Evolutionary conservation across 1,140 invertebrate genomes (phyloP).

Genomic region (Papilio glaucus): DNA sequence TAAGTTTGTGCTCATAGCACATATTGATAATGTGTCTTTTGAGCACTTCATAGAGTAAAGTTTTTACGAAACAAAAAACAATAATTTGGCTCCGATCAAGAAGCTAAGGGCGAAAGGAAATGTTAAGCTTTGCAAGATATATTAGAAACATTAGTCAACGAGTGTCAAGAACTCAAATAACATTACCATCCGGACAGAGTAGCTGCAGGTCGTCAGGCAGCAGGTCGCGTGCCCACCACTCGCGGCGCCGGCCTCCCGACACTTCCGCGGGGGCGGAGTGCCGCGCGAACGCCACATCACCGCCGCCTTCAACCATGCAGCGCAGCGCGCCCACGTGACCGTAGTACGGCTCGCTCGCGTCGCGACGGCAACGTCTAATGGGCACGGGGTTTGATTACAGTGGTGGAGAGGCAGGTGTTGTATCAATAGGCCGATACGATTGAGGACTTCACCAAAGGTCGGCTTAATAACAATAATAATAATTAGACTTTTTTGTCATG

Average conservation of each 20-base stretch:
- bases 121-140: too few relatives aligned
- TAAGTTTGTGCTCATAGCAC: too few relatives aligned
- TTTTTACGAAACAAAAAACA: too few relatives aligned
- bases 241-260: constrained; percentile 93
- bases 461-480: too few relatives aligned
- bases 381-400: background rate
- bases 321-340: constrained; percentile 93
- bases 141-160: too few relatives aligned
- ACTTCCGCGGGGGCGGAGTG: constrained; percentile 96
- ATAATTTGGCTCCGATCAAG: background rate
- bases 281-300: constrained; percentile 97
- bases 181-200: constrained; percentile 94
- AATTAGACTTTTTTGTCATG: too few relatives aligned
- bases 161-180: too few relatives aligned
- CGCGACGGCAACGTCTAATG: constrained; percentile 71
- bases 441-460: too few relatives aligned
- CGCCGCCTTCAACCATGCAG: constrained; percentile 97
- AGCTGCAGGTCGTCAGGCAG: constrained; percentile 96
- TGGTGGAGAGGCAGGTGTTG: background rate
- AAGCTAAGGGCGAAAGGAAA: background rate
- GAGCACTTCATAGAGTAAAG: too few relatives aligned
- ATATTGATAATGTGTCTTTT: too few relatives aligned
- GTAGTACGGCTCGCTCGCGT: constrained; percentile 73
- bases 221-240: constrained; percentile 97
- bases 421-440: too few relatives aligned